Percentiles rank a stretch among this genome's conserved stretches.
These are phyloP conservation scores for Lepus townsendii DNA, from an alignment of 2,797 vertebrate genomes.

Conservation along the genomic window DNA sequence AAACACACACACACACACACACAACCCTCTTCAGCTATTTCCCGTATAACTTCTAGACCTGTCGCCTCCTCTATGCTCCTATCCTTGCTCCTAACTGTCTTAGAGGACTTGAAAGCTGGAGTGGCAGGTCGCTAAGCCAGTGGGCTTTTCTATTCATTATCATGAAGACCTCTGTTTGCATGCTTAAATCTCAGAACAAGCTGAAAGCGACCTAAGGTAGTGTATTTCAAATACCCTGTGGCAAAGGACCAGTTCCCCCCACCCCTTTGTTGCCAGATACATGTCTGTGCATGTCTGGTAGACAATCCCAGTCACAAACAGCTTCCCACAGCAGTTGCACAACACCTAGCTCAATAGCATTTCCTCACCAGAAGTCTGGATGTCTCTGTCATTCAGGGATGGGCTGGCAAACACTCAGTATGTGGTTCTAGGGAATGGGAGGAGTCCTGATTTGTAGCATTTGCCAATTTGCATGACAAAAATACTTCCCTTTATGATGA, in stretches of 20 bases:
- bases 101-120: background rate
- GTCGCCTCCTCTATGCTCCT: background rate
- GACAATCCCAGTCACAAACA: background rate
- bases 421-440: background rate
- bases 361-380: background rate
- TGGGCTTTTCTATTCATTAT: background rate
- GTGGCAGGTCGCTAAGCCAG: background rate
- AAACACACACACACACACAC: background rate
- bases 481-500: background rate
- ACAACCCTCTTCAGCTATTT: background rate
- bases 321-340: background rate
- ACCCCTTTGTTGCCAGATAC: background rate
- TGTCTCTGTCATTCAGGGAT: background rate
- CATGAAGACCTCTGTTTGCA: background rate
- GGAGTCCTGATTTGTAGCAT: background rate
- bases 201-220: background rate
- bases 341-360: background rate
- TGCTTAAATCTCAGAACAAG: background rate
- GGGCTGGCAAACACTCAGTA: background rate
- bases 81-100: background rate
- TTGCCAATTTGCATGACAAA: conserved; percentile 27
- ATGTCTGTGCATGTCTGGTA: background rate
- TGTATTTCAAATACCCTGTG: background rate
- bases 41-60: background rate
- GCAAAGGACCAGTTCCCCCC: background rate